Conservation (phyloP, 2,797 vertebrate species). For the Sphaeramia orbicularis region DNA sequence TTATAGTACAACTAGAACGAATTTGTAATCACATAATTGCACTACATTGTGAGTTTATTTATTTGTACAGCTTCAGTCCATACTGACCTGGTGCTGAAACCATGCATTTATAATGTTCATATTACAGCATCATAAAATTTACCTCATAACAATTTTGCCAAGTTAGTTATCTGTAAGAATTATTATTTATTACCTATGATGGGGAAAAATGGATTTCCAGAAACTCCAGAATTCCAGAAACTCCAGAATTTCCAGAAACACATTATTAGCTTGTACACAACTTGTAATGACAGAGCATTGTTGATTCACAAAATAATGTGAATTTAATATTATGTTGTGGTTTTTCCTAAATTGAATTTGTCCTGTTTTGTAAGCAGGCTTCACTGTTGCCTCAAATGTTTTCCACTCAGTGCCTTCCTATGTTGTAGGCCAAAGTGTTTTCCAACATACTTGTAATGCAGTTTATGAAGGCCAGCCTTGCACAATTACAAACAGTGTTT, state of each 20-base stretch:
- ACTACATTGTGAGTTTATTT: background rate
- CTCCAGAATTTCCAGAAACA: background rate
- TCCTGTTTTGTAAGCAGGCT: constrained; percentile 12
- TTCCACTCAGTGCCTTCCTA: constrained; percentile 31
- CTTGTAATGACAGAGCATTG: constrained; percentile 22
- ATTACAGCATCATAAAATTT: background rate
- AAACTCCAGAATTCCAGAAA: no score
- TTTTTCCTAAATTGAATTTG: constrained; percentile 20
- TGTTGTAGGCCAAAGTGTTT: constrained; percentile 36
- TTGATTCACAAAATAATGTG: constrained; percentile 15
- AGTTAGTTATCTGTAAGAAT: background rate
- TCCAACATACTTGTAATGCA: constrained; percentile 65
- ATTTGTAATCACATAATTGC: no score
- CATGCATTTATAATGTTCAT: background rate
- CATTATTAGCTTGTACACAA: background rate
- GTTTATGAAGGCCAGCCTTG: constrained; percentile 62
- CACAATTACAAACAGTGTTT: constrained; percentile 75
- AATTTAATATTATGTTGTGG: constrained; percentile 10
- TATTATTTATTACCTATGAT: background rate
- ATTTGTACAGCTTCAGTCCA: background rate
- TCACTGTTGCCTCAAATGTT: constrained; percentile 27
- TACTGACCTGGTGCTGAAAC: background rate
- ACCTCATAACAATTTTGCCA: background rate
- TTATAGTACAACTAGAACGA: no score
- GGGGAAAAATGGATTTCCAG: background rate